These are phyloP conservation scores for Trichopria drosophilae DNA, from an alignment of 2,888 invertebrate genomes.

Conservation along the genomic window DNA sequence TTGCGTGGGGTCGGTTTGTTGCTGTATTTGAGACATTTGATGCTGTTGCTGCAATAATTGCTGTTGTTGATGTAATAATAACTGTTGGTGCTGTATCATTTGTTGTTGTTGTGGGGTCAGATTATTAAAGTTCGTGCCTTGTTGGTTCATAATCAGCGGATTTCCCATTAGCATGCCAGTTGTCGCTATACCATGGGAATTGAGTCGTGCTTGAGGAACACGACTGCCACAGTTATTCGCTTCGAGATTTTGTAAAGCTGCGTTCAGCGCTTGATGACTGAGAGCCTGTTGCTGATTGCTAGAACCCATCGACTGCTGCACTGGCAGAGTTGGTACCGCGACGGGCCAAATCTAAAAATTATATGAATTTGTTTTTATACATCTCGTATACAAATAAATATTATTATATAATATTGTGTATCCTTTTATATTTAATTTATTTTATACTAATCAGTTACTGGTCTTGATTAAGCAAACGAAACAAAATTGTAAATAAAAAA, in stretches of 20 bases:
- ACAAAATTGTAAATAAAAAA: too few relatives aligned
- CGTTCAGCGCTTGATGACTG: slow-evolving; percentile 48
- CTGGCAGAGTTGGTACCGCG: slow-evolving; percentile 46
- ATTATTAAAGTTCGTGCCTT: slow-evolving; percentile 45
- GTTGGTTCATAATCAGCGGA: slow-evolving; percentile 53
- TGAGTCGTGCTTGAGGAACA: slow-evolving; percentile 49
- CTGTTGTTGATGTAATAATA: slow-evolving; percentile 44
- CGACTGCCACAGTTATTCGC: too few relatives aligned
- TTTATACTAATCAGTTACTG: too few relatives aligned
- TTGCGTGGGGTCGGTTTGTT: too few relatives aligned
- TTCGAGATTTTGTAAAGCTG: slow-evolving; percentile 47
- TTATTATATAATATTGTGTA: too few relatives aligned
- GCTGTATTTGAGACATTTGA: slow-evolving; percentile 48
- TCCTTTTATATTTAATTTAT: too few relatives aligned
- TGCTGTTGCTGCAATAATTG: slow-evolving; percentile 44
- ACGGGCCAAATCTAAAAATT: slow-evolving; percentile 51
- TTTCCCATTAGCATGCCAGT: slow-evolving; percentile 53
- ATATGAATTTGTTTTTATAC: too few relatives aligned
- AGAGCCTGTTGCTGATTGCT: slow-evolving; percentile 49
- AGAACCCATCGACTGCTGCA: slow-evolving; percentile 48
- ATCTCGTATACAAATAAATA: too few relatives aligned
- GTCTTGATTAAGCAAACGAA: too few relatives aligned
- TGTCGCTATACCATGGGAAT: slow-evolving; percentile 51
- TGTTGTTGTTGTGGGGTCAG: slow-evolving; percentile 45
- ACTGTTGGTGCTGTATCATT: slow-evolving; percentile 49